These are phyloP conservation scores for Gyps fulvus DNA, from an alignment of 2,113 vertebrate genomes.

Conservation along the genomic window DNA sequence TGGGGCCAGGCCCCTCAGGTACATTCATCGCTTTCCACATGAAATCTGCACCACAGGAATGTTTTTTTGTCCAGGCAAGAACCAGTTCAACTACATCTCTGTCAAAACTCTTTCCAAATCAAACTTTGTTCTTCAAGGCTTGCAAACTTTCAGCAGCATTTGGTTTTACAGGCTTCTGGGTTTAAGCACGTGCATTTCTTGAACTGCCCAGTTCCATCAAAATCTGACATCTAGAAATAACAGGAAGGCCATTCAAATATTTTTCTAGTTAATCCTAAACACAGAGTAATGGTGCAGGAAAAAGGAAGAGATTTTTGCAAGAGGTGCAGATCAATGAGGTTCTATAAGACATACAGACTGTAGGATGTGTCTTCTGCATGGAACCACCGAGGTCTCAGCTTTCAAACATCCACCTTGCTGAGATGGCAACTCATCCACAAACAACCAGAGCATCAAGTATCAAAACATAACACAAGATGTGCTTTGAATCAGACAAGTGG, in stretches of 20 bases:
- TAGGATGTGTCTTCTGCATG: fast-evolving
- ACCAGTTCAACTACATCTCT: not conserved
- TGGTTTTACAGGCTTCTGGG: not conserved
- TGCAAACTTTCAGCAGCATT: not conserved
- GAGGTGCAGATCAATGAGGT: not conserved
- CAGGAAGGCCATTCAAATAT: not conserved
- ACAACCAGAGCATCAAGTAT: not conserved
- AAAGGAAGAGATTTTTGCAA: not conserved
- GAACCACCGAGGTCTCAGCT: not conserved
- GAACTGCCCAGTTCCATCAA: not conserved
- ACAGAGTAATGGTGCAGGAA: not conserved
- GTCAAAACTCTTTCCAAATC: not conserved
- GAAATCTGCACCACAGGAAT: not conserved
- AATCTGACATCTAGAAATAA: not conserved
- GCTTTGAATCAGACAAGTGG: not conserved
- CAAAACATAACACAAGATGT: not conserved
- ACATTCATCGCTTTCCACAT: not conserved
- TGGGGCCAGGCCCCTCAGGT: not conserved
- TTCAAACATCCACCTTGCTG: not conserved
- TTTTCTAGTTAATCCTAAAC: not conserved
- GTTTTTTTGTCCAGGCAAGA: not conserved
- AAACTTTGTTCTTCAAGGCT: not conserved
- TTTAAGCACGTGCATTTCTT: not conserved
- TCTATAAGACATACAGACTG: not conserved
- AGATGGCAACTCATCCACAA: not conserved